Evolutionary conservation across 64 coral and sea anemone species (phyloP), one percentile per base, ranked within the genome.

Genomic region (Montipora capricornis): DNA sequence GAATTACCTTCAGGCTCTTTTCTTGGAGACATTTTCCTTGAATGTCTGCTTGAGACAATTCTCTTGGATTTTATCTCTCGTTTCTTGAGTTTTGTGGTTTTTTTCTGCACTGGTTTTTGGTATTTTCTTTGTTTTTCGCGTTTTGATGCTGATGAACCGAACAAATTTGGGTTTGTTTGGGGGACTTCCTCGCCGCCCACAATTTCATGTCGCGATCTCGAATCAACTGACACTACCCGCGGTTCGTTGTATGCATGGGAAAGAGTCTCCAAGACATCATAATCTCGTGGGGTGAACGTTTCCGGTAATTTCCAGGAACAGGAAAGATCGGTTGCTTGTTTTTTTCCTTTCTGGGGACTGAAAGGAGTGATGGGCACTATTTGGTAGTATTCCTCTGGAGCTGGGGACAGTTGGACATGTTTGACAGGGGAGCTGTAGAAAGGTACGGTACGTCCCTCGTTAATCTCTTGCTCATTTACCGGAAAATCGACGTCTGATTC

Each of bases 351-450:
- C 44, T 51, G 68, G 6, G 95, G 83, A n/a, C 53, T 59, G 14
- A 94, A 85, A 81, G 95, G 95, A 4, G 96, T 94, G 20, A 97
- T 78, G 17, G 96, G 96, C 4, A 97, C 96, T 10, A 97, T 85
- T 77, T 62, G 91, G 75, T 97, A 97, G 52, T 97, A 97, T 46
- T 97, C 96, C 80, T 97, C 96, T 20, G 96, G 96, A 66, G 96
- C 96, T 70, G 96, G 96, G 8, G 96, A 97, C 17, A 97, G 80
- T 66, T 91, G 92, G 8, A 97, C 59, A 15, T 89, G 83, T 22
- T 90, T 68, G 16, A 74, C 64, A 49, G 84, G 79, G 15, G 93
- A 83, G 26, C 80, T 90, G 16, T 89, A 53, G 78, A 37, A 37
- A 37, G 37, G 52, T 77, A 90, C 78, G 5, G 17, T 52, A 60